Conservation (phyloP, 64 coral and sea anemone species). For the Pocillopora damicornis region DNA sequence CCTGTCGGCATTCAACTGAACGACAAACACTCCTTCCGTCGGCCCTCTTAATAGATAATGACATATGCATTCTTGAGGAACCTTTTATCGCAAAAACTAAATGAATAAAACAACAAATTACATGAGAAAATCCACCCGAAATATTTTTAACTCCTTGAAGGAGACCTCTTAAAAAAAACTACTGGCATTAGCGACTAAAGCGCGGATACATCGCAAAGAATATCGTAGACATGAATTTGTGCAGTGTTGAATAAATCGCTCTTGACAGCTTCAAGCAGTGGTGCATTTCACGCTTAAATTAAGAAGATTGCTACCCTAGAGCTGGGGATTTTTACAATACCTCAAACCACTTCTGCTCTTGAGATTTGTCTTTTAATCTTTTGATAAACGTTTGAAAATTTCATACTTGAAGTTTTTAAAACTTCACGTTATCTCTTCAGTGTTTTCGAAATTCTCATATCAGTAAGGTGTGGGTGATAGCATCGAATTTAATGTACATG, state of each 20-base stretch:
- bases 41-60: slow-evolving; percentile 22
- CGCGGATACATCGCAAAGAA: neutral
- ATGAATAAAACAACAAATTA: slow-evolving; percentile 21
- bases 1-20: slow-evolving; percentile 43
- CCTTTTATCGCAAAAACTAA: slow-evolving; percentile 8
- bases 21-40: slow-evolving; percentile 27
- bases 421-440: neutral
- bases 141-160: neutral
- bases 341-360: too few relatives aligned
- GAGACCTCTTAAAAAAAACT: neutral
- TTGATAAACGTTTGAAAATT: neutral
- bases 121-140: neutral
- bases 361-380: neutral
- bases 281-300: neutral
- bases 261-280: neutral
- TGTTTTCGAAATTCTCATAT: neutral
- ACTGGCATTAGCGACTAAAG: neutral
- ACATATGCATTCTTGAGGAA: slow-evolving; percentile 18
- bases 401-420: neutral
- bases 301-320: neutral
- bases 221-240: neutral
- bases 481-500: neutral
- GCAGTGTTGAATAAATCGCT: neutral
- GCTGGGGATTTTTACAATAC: neutral
- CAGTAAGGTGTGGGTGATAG: neutral